Evolutionary conservation across 2,113 vertebrate species (phyloP).

Genomic region (Cinclus cinclus): DNA sequence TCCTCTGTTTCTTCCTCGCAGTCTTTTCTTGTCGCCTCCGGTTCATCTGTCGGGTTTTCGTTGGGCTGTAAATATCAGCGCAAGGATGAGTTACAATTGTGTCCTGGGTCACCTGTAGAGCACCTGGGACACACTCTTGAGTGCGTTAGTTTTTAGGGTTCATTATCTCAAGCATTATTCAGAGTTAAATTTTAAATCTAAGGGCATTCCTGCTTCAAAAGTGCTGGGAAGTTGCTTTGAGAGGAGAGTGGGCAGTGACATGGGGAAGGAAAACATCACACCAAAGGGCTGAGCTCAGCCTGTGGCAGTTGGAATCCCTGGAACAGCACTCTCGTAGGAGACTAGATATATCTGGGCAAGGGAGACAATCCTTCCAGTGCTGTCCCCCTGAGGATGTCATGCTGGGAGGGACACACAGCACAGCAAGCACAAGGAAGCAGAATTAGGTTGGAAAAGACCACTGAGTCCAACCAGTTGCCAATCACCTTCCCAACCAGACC

Average conservation of each 20-base stretch:
- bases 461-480: accelerated
- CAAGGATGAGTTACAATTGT: not conserved
- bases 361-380: not conserved
- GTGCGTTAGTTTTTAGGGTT: accelerated
- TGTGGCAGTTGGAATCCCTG: accelerated
- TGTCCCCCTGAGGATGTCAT: accelerated
- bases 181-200: not conserved
- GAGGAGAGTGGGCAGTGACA: accelerated
- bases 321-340: not conserved
- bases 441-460: not conserved
- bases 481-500: not conserved
- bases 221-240: not conserved
- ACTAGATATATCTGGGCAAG: not conserved
- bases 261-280: accelerated
- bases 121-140: accelerated
- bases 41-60: not conserved
- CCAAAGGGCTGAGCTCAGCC: not conserved
- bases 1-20: not conserved
- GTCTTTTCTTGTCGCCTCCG: accelerated
- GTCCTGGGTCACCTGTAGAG: not conserved
- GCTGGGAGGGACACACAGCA: not conserved
- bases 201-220: not conserved
- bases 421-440: not conserved
- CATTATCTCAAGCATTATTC: not conserved
- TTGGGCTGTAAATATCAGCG: not conserved